Base-by-base conservation (phyloP, 2,797 vertebrate genomes). In the Gallirallus australis region DNA sequence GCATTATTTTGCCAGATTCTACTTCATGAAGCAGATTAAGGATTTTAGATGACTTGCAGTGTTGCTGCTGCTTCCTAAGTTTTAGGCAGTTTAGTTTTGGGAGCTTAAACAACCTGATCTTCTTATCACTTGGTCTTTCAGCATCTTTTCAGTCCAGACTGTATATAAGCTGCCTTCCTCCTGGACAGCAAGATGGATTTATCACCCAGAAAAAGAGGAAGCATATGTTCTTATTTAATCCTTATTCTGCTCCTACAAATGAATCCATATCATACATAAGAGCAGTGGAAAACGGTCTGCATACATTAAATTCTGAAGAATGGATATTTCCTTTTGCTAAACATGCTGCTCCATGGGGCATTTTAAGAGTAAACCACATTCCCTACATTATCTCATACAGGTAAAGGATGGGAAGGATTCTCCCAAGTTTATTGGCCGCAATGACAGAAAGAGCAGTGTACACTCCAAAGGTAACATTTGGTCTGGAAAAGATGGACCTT, bases 101-200 rank as follows among this genome's bases (percentile, higher is more conserved):
- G 16, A 95, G 91, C 78, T 94, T 91, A 80, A 87, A 80, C 72
- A 90, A 94, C 90, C 79, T 91, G 90, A 95, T 90, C 93, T 93
- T 91, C 91, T 96, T 93, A 91, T 79, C 79, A 89, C 80, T 93
- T 95, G 86, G 65, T 65, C 78, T 88, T 91, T 82, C 69, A 93
- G 79, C 78, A 89, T 88, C 96, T 90, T 93, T 89, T 91, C 73
- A 94, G 79, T 40, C 57, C 69, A 84, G 72, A 71, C 70, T 82
- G 39, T 42, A 37, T 79, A 91, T 79, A 92, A 96, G 65, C 82
- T 81, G 69, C 79, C 94, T 90, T 94, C 59, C 56, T 78, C 76
- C 47, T 48, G 86, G 87, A 89, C 75, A 93, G 82, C 60, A 82
- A 84, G 57, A 86, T 52, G 68, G 79, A 96, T 95, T 94, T 95